phyloP scores from a whole-genome alignment of 2,888 invertebrate species.

The Allacma fusca region DNA sequence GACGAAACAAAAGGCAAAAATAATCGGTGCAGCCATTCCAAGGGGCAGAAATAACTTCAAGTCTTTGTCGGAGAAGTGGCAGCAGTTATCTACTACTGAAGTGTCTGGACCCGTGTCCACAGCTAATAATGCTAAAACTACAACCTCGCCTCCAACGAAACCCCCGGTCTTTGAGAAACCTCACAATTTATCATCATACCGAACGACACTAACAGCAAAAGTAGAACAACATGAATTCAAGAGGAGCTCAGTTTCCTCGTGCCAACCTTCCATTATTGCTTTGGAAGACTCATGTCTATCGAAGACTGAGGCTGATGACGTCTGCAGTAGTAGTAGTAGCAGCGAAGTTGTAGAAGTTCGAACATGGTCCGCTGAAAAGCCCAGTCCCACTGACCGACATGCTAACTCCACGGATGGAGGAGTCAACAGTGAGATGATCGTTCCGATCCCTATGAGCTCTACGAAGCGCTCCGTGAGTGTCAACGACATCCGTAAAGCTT shows the following conservation, averaged over 20 bases:
- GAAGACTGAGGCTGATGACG: slow-evolving; percentile 3
- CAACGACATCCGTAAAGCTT: slow-evolving; percentile 70
- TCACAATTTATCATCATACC: slow-evolving; percentile 17
- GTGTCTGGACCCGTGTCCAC: neutral
- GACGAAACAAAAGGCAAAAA: slow-evolving; percentile 36
- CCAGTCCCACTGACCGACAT: slow-evolving; percentile 19
- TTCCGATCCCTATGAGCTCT: slow-evolving; percentile 39
- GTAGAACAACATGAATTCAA: slow-evolving; percentile 32
- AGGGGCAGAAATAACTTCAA: slow-evolving; percentile 62
- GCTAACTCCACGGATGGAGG: slow-evolving; percentile 21
- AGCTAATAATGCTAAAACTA: slow-evolving; percentile 54
- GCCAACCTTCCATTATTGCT: neutral
- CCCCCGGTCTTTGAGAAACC: slow-evolving; percentile 37
- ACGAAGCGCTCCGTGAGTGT: slow-evolving; percentile 66
- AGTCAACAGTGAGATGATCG: slow-evolving; percentile 7
- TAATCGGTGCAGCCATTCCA: slow-evolving; percentile 52
- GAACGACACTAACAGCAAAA: slow-evolving; percentile 14
- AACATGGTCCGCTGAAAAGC: neutral
- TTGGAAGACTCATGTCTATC: neutral
- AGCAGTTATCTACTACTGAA: slow-evolving; percentile 61
- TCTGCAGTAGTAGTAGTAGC: neutral
- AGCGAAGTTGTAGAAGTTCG: slow-evolving; percentile 3
- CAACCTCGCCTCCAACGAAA: slow-evolving; percentile 46
- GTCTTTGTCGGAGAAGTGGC: slow-evolving; percentile 64
- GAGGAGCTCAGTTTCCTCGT: neutral